Evolutionary conservation across 1,140 invertebrate genomes (phyloP), one percentile per base, ranked within the genome.

Genomic region (Papilio aristodemus): DNA sequence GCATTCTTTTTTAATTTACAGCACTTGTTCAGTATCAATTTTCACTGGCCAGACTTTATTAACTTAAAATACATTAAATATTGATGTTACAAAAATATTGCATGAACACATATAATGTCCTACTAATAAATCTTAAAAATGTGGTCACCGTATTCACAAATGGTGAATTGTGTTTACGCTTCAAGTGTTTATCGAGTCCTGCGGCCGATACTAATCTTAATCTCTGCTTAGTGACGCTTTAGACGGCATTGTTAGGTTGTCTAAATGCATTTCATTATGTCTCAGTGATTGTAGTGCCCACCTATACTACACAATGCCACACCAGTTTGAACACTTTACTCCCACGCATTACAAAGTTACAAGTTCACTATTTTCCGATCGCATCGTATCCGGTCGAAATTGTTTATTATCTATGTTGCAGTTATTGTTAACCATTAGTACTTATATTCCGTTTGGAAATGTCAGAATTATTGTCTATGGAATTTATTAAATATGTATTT

Each of bases 111-210:
- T 22, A 3, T 46, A 17, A 9, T 11, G 19, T 54, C 46, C 46
- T 54, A 13, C 22, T 11, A 22, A 11, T 4, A 13, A 32, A 32
- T 32, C 43, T 22, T 4, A 4, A 22, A 22, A 54, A 4, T 54
- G 43, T 64, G 38, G 62, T 64, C 62, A 64, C 62, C 22, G 2
- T 64, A 54, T 43, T 43, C 67, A 62, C 70, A 67, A 75, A 79
- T 73, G 67, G 75, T 82, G 77, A 84, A 84, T 84, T 83, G 74
- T 83, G 81, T 88, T 84, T 87, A 79, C 67, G 74, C 70, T 80
- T 87, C 81, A 84, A 90, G 86, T 89, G 84, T 90, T 90, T 87
- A 85, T 79, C 72, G 68, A 76, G 78, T 76, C 79, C 80, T 84
- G 79, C 25, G 25, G 75, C 72, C 75, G 86, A 89, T 89, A 85